Base-by-base conservation (phyloP, 2,888 invertebrate species). In the Pammene aurita region DNA sequence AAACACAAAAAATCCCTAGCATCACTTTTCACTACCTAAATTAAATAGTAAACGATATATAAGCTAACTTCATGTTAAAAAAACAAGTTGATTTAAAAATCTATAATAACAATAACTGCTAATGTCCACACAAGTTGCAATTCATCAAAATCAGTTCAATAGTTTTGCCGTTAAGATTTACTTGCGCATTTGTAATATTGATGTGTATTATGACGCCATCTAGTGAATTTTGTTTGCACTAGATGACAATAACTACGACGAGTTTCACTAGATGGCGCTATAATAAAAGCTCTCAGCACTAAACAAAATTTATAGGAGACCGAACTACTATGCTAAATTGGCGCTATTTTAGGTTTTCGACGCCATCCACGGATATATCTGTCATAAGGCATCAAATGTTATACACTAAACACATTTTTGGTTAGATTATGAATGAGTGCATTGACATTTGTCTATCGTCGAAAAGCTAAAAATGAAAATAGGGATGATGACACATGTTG, bases 231-330 rank as follows among this genome's bases (percentile, higher is more conserved):
- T 34, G 1, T 34, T n/a, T 34, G 34, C n/a, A 54, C n/a, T 11
- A 34, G 11, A 42, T 42, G 1, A 13, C 7, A 13, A n/a, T 7
- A 34, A n/a, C 1, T 13, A 11, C n/a, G 7, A 7, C 10, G 11
- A 54, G 7, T 7, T 54, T 34, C 26, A 54, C 52, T 54, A 54
- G 52, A 54, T 54, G 52, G 52, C 52, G 52, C 13, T 54, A n/a
- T 7, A 54, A 52, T 52, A 9, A 2, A 9, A 38, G 2, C 9
- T 38, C 7, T 38, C 9, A 9, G 38, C 38, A 7, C 9, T 38
- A 9, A 38, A 26, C 1, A 26, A 26, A n/a, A n/a, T n/a, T n/a
- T n/a, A n/a, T n/a, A n/a, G n/a, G n/a, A n/a, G n/a, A n/a, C n/a
- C n/a, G n/a, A n/a, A n/a, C n/a, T n/a, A n/a, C n/a, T n/a, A n/a